Conservation (phyloP, 2,797 vertebrate genomes). For the Anisognathus igniventris region DNA sequence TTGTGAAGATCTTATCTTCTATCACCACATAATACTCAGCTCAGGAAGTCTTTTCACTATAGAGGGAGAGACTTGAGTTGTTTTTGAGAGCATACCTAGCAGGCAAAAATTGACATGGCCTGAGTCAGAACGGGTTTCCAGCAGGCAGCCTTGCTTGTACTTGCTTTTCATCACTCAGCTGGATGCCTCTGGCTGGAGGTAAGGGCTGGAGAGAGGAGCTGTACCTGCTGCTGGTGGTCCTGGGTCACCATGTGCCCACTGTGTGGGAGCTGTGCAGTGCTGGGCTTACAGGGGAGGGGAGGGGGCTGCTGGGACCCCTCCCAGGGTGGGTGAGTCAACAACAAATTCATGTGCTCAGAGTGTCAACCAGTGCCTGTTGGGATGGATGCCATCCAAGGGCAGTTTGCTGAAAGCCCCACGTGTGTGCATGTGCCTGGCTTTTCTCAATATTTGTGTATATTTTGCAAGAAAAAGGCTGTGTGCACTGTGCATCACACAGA, state of each 20-base stretch:
- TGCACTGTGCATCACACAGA: not conserved
- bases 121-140: constrained; percentile 34
- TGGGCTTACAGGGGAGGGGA: not conserved
- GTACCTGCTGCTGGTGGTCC: not conserved
- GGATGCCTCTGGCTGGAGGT: not conserved
- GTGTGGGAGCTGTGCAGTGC: not conserved
- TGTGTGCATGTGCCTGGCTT: rapidly evolving
- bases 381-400: not conserved
- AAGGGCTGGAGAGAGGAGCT: not conserved
- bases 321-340: not conserved
- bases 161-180: constrained; percentile 39
- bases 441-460: not conserved
- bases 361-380: not conserved
- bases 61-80: not conserved
- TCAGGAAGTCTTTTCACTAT: constrained; percentile 31
- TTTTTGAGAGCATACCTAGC: not conserved
- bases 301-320: not conserved
- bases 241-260: not conserved
- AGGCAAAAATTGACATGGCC: not conserved
- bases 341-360: not conserved
- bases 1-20: constrained; percentile 26
- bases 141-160: constrained; percentile 21
- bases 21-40: not conserved
- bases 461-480: not conserved
- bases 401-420: not conserved